Evolutionary conservation across 2,888 invertebrate genomes (phyloP).

Genomic region (Drosophila affinis): DNA sequence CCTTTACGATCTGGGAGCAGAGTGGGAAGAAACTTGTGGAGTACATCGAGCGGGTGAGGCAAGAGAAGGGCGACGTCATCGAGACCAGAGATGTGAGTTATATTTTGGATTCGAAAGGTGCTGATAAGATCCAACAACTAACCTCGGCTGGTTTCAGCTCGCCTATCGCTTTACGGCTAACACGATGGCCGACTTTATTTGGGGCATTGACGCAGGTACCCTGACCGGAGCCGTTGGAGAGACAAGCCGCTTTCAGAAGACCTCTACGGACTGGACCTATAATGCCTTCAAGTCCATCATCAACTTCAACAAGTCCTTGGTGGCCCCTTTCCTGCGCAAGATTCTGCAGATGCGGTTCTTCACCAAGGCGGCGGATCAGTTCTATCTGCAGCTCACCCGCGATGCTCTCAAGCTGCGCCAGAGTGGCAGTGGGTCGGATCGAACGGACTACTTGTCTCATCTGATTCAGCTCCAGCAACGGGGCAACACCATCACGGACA

Average conservation of each 20-base stretch:
- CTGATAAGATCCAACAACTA: neutral
- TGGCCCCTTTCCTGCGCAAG: slow-evolving; percentile 56
- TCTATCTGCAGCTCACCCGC: slow-evolving; percentile 69
- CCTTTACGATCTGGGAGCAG: slow-evolving; percentile 68
- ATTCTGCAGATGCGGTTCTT: slow-evolving; percentile 61
- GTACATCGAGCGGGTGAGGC: slow-evolving; percentile 45
- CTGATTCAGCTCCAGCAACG: slow-evolving; percentile 75
- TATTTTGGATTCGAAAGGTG: neutral
- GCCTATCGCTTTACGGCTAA: slow-evolving; percentile 71
- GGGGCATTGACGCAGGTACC: slow-evolving; percentile 78
- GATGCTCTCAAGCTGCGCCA: slow-evolving; percentile 70
- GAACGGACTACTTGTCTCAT: slow-evolving; percentile 78
- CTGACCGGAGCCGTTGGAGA: slow-evolving; percentile 45
- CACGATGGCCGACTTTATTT: slow-evolving; percentile 77
- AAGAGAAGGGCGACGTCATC: slow-evolving; percentile 46
- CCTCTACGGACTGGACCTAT: slow-evolving; percentile 45
- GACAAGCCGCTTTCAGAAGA: slow-evolving; percentile 46
- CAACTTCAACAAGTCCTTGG: slow-evolving; percentile 49
- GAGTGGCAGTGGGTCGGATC: slow-evolving; percentile 42
- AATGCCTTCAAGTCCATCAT: slow-evolving; percentile 47
- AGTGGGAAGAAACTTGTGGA: slow-evolving; percentile 56
- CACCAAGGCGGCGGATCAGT: slow-evolving; percentile 86
- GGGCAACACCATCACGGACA: slow-evolving; percentile 64
- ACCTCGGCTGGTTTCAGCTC: slow-evolving; percentile 53
- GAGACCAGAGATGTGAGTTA: slow-evolving; percentile 74